A percentile compares a stretch with the other conserved stretches of the same genome.
Conservation (phyloP, 1,140 invertebrate species). For the Laupala kohalensis region DNA sequence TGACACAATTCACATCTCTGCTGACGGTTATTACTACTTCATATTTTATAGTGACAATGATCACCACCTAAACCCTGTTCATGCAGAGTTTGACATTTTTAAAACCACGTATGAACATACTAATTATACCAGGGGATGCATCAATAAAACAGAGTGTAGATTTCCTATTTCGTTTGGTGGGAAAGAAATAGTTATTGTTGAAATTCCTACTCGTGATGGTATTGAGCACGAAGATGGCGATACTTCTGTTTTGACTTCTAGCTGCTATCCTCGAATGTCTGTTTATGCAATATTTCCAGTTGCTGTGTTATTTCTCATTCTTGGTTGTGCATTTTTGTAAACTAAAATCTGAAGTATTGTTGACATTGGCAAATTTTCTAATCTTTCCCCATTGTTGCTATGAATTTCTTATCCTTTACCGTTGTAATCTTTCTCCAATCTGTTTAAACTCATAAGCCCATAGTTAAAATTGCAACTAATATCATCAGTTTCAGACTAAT, state of each 20-base stretch:
- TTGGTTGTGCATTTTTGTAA: slow-evolving; percentile 62
- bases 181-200: slow-evolving; percentile 61
- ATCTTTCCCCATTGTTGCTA: too few species aligned
- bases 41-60: slow-evolving; percentile 79
- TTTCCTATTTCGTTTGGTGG: slow-evolving; percentile 55
- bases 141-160: slow-evolving; percentile 60
- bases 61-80: slow-evolving; percentile 58
- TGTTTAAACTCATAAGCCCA: too few species aligned
- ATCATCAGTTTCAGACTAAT: too few species aligned
- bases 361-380: too few species aligned
- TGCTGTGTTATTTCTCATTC: slow-evolving; percentile 53
- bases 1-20: slow-evolving; percentile 45
- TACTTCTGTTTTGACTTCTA: slow-evolving; percentile 50
- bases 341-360: too few species aligned
- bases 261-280: slow-evolving; percentile 58
- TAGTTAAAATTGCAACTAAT: too few species aligned
- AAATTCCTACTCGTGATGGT: slow-evolving; percentile 64
- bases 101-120: slow-evolving; percentile 67
- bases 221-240: slow-evolving; percentile 60
- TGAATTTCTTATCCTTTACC: too few species aligned
- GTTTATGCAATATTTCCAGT: slow-evolving; percentile 68
- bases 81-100: slow-evolving; percentile 69
- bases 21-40: slow-evolving; percentile 72
- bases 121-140: slow-evolving; percentile 53
- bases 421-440: too few species aligned